phyloP scores from a whole-genome alignment of 2,797 vertebrate genomes.

The Poecilia gillii region DNA sequence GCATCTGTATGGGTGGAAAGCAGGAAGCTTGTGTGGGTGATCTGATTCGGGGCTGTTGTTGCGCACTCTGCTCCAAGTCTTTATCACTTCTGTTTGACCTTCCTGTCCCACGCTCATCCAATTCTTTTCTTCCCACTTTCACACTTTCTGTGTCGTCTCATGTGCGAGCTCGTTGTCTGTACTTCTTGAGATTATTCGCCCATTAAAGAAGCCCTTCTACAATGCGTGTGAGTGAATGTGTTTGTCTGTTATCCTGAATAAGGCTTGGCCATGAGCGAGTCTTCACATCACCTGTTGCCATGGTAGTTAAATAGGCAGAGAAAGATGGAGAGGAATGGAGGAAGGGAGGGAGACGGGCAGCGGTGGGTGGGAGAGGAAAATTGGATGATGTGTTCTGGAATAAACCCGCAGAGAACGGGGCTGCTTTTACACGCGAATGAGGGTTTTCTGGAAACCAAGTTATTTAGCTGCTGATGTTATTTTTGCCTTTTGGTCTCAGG shows the following conservation, averaged over 20 bases:
- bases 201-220: conserved; percentile 29
- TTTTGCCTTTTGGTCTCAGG: conserved; percentile 25
- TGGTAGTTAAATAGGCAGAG: conserved; percentile 77
- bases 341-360: conserved; percentile 50
- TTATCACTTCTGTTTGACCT: conserved; percentile 49
- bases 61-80: conserved; percentile 49
- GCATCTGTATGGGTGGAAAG: conserved; percentile 9
- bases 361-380: conserved; percentile 52
- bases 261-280: conserved; percentile 70
- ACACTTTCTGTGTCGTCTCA: conserved; percentile 50
- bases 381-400: conserved; percentile 65
- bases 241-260: conserved; percentile 55
- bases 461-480: conserved; percentile 3
- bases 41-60: conserved; percentile 52
- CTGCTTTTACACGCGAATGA: conserved; percentile 23
- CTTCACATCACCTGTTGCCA: conserved; percentile 81
- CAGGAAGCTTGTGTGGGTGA: conserved; percentile 60
- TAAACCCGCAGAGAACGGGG: conserved; percentile 23
- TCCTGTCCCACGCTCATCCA: conserved; percentile 37
- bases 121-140: conserved; percentile 58
- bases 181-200: conserved; percentile 41
- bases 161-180: conserved; percentile 42
- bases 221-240: conserved; percentile 14
- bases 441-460: conserved; percentile 10
- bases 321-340: conserved; percentile 68